A percentile compares a stretch with the other conserved stretches of the same genome.
phyloP scores from a whole-genome alignment of 2,888 invertebrate species.

The Crossocerus cetratus region DNA sequence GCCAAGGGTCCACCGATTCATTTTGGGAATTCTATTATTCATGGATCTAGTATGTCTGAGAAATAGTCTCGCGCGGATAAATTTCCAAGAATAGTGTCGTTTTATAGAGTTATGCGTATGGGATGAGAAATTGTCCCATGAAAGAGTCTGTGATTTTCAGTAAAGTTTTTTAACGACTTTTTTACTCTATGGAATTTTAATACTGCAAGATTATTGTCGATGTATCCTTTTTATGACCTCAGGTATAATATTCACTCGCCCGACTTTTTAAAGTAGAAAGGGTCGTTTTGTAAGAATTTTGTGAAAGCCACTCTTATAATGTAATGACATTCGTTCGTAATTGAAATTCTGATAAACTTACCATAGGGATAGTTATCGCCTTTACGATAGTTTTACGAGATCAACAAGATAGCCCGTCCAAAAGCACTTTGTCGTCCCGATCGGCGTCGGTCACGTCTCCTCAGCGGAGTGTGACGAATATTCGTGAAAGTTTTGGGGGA shows the following conservation, averaged over 20 bases:
- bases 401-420: slow-evolving; percentile 48
- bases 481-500: slow-evolving; percentile 60
- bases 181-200: too few relatives aligned
- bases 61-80: too few relatives aligned
- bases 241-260: too few relatives aligned
- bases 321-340: slow-evolving; percentile 14
- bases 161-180: slow-evolving; percentile 7
- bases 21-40: slow-evolving; percentile 37
- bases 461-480: slow-evolving; percentile 60
- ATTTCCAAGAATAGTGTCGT: too few relatives aligned
- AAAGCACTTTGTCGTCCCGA: slow-evolving; percentile 26
- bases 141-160: slow-evolving; percentile 1
- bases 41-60: too few relatives aligned
- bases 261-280: not conserved
- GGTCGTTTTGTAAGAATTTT: not conserved
- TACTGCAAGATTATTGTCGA: too few relatives aligned
- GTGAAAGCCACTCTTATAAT: not conserved
- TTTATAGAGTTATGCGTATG: slow-evolving; percentile 7
- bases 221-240: too few relatives aligned
- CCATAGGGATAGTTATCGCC: slow-evolving; percentile 31
- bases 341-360: too few relatives aligned
- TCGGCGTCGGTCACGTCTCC: slow-evolving; percentile 19
- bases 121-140: slow-evolving; percentile 21
- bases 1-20: slow-evolving; percentile 41
- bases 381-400: slow-evolving; percentile 45